phyloP scores from a whole-genome alignment of 2,797 vertebrate species.

The Enteromius radiatus region DNA sequence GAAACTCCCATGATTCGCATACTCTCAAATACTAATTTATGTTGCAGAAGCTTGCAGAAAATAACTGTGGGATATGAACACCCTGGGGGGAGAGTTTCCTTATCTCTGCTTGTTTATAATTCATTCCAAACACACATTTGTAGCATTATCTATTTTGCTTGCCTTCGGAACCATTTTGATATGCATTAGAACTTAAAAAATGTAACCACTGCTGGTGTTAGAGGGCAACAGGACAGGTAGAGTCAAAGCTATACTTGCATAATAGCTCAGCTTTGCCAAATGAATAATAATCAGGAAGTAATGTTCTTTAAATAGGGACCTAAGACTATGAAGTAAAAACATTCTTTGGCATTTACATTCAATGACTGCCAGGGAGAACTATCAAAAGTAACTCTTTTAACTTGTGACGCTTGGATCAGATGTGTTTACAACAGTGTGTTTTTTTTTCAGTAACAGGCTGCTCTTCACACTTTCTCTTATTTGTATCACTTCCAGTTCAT shows the following conservation, averaged over 20 bases:
- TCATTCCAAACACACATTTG: slow-evolving; percentile 42
- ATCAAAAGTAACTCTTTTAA: background rate
- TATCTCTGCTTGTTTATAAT: slow-evolving; percentile 43
- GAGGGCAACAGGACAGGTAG: slow-evolving; percentile 14
- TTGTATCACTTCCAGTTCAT: background rate
- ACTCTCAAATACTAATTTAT: slow-evolving; percentile 14
- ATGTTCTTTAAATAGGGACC: background rate
- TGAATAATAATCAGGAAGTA: slow-evolving; percentile 22
- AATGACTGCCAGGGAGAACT: background rate
- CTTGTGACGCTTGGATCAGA: background rate
- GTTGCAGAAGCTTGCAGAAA: slow-evolving; percentile 19
- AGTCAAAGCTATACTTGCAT: slow-evolving; percentile 35
- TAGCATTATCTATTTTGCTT: slow-evolving; percentile 34
- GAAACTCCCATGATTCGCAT: slow-evolving; percentile 15
- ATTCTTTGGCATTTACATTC: background rate
- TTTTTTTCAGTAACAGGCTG: background rate
- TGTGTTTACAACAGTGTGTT: background rate
- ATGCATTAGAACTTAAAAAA: background rate
- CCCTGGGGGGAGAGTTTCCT: slow-evolving; percentile 24
- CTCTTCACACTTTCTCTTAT: background rate
- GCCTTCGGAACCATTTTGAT: slow-evolving; percentile 25
- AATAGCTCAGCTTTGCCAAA: slow-evolving; percentile 17
- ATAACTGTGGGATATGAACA: slow-evolving; percentile 24
- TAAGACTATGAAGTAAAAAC: background rate
- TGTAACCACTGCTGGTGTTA: background rate